A percentile compares a stretch with the other conserved stretches of the same genome.
These are phyloP conservation scores for Pollenia griseotomentosa DNA, from an alignment of 2,888 invertebrate species.

Conservation along the genomic window DNA sequence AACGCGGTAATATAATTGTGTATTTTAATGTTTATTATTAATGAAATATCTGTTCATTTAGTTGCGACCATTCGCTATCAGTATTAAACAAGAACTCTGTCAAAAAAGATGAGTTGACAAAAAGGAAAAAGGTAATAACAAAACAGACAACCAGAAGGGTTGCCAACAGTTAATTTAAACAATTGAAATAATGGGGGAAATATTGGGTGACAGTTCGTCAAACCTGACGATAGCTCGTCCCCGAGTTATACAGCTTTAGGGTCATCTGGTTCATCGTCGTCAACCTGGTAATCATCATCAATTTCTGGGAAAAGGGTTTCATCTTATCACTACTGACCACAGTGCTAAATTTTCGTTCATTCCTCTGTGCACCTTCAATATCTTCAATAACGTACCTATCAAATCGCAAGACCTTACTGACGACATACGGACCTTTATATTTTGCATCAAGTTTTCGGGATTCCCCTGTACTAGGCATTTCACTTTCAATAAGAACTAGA, in stretches of 20 bases:
- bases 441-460: constrained; percentile 41
- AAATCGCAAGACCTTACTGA: constrained; percentile 52
- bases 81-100: too few species aligned
- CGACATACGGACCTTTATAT: constrained; percentile 46
- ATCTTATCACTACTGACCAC: constrained; percentile 67
- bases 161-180: too few species aligned
- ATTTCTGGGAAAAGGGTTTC: constrained; percentile 51
- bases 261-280: too few species aligned
- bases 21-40: too few species aligned
- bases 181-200: too few species aligned
- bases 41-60: too few species aligned
- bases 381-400: constrained; percentile 47
- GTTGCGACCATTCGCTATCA: too few species aligned
- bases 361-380: constrained; percentile 42
- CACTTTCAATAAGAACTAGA: constrained; percentile 63
- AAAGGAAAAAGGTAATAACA: too few species aligned
- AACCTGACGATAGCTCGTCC: constrained; percentile 61
- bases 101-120: too few species aligned
- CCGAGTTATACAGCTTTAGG: constrained; percentile 37
- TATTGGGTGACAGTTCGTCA: constrained; percentile 58
- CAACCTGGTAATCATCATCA: constrained; percentile 15
- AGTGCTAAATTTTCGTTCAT: constrained; percentile 46
- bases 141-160: too few species aligned
- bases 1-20: too few species aligned
- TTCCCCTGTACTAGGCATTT: constrained; percentile 51